Percentiles rank a stretch among this genome's conserved stretches.
These are phyloP conservation scores for Mohoua ochrocephala DNA, from an alignment of 2,113 vertebrate genomes.

Conservation along the genomic window DNA sequence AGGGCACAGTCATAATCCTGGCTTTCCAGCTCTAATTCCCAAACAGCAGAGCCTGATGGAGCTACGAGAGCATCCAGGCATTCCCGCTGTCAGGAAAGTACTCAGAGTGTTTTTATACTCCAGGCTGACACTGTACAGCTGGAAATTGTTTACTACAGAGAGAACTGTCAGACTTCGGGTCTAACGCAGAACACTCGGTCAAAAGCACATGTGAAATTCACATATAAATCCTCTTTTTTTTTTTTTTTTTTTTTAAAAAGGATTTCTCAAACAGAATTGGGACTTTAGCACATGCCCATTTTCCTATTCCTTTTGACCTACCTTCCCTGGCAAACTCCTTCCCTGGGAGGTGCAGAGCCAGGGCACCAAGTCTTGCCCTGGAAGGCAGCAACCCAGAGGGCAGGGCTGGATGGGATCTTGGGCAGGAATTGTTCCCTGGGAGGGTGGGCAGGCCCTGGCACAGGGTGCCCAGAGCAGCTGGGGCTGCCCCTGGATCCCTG, in stretches of 20 bases:
- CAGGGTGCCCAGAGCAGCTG: not conserved
- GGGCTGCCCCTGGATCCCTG: not conserved
- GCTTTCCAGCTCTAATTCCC: not conserved
- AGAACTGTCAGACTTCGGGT: not conserved
- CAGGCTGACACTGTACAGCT: not conserved
- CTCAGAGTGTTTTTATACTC: not conserved
- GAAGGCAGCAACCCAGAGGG: not conserved
- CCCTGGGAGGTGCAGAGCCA: not conserved
- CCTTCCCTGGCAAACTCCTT: not conserved
- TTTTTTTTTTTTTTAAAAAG: no score
- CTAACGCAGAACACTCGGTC: fast-evolving
- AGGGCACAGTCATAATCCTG: not conserved
- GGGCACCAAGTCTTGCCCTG: not conserved
- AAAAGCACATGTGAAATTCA: not conserved
- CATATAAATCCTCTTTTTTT: fast-evolving
- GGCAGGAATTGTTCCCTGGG: not conserved
- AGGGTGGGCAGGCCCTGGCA: not conserved
- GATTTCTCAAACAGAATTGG: not conserved
- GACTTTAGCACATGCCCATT: fast-evolving
- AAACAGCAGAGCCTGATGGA: not conserved
- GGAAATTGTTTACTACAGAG: not conserved
- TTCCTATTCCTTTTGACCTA: fast-evolving
- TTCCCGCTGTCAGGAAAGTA: fast-evolving
- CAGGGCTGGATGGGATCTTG: fast-evolving
- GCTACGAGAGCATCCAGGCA: fast-evolving